Evolutionary conservation across 1,140 invertebrate genomes (phyloP).

Genomic region (Drosophila sp.): DNA sequence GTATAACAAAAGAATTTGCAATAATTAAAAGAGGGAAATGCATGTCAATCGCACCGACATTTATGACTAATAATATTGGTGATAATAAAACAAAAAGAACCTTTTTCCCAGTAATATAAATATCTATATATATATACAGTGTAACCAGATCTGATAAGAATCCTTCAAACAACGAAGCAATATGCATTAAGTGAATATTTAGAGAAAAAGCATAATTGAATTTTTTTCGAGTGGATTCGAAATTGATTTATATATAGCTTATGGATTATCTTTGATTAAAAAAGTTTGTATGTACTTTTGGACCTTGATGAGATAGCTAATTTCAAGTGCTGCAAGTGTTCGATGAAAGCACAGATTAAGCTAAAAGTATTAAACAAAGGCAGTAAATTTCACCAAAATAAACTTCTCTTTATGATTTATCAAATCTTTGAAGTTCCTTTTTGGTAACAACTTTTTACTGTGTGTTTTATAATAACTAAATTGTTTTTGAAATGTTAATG

Average conservation of each 20-base stretch:
- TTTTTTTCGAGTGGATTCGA: slow-evolving; percentile 8
- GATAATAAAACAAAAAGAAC: background rate
- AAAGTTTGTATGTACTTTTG: background rate
- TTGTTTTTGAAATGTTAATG: too few relatives aligned
- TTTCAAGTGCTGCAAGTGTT: background rate
- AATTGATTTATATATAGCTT: slow-evolving; percentile 17
- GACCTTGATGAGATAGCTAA: background rate
- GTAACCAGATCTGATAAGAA: background rate
- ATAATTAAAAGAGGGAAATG: slow-evolving; percentile 11
- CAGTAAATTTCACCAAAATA: background rate
- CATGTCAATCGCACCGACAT: background rate
- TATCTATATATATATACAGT: background rate
- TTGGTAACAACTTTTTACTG: too few relatives aligned
- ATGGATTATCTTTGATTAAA: slow-evolving; percentile 2
- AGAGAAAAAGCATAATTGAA: background rate
- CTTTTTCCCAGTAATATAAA: slow-evolving; percentile 1
- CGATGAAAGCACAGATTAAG: background rate
- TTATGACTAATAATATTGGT: slow-evolving; percentile 1
- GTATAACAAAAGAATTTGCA: background rate
- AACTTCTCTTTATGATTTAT: too few relatives aligned
- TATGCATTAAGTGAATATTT: too few relatives aligned
- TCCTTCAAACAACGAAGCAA: too few relatives aligned
- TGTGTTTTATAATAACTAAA: too few relatives aligned
- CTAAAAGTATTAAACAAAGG: background rate
- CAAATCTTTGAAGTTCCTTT: too few relatives aligned